Conservation (phyloP, 2,888 invertebrate species). For the Drosophila rubida region DNA sequence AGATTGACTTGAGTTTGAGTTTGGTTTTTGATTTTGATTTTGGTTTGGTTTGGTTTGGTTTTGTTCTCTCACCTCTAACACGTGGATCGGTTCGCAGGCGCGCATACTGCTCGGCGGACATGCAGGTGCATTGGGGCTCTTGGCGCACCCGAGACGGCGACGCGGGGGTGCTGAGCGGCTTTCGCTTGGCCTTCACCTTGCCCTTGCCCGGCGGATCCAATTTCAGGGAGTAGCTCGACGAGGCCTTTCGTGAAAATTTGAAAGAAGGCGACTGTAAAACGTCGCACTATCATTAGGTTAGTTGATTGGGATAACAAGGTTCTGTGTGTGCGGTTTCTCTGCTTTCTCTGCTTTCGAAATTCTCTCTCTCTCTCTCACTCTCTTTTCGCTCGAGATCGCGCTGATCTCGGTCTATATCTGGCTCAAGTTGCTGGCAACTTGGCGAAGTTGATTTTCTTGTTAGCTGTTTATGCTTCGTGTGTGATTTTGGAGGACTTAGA, state of each 20-base stretch:
- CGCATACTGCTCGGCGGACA: constrained; percentile 96
- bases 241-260: constrained; percentile 98
- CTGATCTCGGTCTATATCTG: constrained; percentile 25
- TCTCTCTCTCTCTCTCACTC: constrained; percentile 33
- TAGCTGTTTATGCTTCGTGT: constrained; percentile 18
- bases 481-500: constrained; percentile 13
- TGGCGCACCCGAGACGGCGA: constrained; percentile 92
- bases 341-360: neutral
- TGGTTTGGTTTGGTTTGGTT: constrained; percentile 24
- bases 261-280: constrained; percentile 97
- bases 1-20: constrained; percentile 19
- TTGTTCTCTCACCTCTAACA: constrained; percentile 82
- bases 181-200: constrained; percentile 94
- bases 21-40: constrained; percentile 36
- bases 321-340: constrained; percentile 84
- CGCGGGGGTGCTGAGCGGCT: constrained; percentile 96
- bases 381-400: constrained; percentile 8
- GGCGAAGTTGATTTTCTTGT: constrained; percentile 17
- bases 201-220: constrained; percentile 95
- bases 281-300: constrained; percentile 87
- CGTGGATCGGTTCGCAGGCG: constrained; percentile 88
- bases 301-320: constrained; percentile 86
- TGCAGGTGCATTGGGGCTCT: constrained; percentile 97
- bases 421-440: constrained; percentile 40
- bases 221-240: constrained; percentile 97